These are phyloP conservation scores for Gymnocheta viridis DNA, from an alignment of 2,888 invertebrate genomes.

Conservation along the genomic window DNA sequence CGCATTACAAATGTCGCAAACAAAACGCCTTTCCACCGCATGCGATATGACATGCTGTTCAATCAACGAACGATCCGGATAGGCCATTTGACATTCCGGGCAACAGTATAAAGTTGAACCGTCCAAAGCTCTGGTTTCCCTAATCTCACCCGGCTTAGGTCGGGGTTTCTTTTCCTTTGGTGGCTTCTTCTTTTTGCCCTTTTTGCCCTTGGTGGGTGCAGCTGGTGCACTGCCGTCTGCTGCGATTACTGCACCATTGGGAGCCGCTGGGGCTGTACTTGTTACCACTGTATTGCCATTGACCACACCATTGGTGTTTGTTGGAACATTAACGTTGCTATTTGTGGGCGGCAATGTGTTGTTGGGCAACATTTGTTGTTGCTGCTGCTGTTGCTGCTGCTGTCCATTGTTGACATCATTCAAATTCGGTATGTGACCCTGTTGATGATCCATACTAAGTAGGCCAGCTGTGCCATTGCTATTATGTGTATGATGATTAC, in stretches of 20 bases:
- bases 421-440: conserved; percentile 78
- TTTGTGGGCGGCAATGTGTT: conserved; percentile 70
- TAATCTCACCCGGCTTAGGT: conserved; percentile 85
- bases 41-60: conserved; percentile 94
- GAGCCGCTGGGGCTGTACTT: conserved; percentile 82
- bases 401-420: conserved; percentile 74
- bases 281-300: conserved; percentile 78
- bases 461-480: conserved; percentile 75
- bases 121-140: conserved; percentile 86
- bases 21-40: conserved; percentile 91
- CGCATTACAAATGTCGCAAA: conserved; percentile 94
- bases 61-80: conserved; percentile 91
- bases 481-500: conserved; percentile 75
- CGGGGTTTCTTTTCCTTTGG: conserved; percentile 91
- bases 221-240: conserved; percentile 81
- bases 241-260: conserved; percentile 82
- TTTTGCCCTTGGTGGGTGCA: conserved; percentile 79
- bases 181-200: conserved; percentile 83
- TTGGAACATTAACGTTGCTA: conserved; percentile 68
- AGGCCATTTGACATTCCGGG: conserved; percentile 95
- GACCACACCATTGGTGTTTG: conserved; percentile 73
- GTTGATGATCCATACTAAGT: conserved; percentile 78
- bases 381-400: conserved; percentile 47
- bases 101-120: conserved; percentile 93
- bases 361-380: conserved; percentile 52